A percentile compares a stretch with the other conserved stretches of the same genome.
Conservation (phyloP, 23 tunicate genomes). For the Aplidium turbinatum region DNA sequence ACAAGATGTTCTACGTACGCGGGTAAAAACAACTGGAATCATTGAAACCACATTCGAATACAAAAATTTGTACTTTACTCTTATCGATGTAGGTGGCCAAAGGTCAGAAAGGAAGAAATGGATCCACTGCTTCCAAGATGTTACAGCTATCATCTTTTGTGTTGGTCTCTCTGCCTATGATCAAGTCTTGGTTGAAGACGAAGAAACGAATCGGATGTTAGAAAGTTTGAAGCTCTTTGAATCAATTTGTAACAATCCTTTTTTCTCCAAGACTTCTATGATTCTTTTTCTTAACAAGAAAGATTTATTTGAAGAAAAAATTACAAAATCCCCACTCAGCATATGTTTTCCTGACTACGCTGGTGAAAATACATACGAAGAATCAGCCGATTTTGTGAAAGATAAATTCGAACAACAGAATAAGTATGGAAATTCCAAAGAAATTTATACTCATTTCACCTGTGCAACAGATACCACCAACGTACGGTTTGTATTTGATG, state of each 20-base stretch:
- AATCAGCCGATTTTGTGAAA: conserved; percentile 69
- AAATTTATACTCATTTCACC: conserved; percentile 95
- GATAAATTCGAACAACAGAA: conserved; percentile 78
- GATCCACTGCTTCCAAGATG: conserved; percentile 98
- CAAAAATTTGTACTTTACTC: conserved; percentile 75
- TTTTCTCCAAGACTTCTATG: conserved; percentile 88
- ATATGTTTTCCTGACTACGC: conserved; percentile 89
- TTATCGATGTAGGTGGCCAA: conserved; percentile 97
- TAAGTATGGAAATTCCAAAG: conserved; percentile 77
- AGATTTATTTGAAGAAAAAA: conserved; percentile 90
- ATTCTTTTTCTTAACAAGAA: conserved; percentile 93
- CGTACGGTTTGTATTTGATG: conserved; percentile 93
- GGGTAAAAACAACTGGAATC: conserved; percentile 95
- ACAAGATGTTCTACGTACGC: conserved; percentile 88
- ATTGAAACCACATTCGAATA: conserved; percentile 90
- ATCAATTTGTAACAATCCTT: conserved; percentile 89
- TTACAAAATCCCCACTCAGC: conserved; percentile 71
- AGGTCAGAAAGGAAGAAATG: conserved; percentile 95
- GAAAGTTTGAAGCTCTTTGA: conserved; percentile 92
- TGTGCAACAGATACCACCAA: conserved; percentile 95
- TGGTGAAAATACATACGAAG: conserved; percentile 73
- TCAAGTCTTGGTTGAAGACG: conserved; percentile 88
- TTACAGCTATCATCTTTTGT: conserved; percentile 96
- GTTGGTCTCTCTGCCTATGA: conserved; percentile 98
- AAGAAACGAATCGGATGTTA: conserved; percentile 92